Evolutionary conservation across 2,113 vertebrate genomes (phyloP), one percentile per base, ranked within the genome.

Genomic region (Zosterops japonicus): DNA sequence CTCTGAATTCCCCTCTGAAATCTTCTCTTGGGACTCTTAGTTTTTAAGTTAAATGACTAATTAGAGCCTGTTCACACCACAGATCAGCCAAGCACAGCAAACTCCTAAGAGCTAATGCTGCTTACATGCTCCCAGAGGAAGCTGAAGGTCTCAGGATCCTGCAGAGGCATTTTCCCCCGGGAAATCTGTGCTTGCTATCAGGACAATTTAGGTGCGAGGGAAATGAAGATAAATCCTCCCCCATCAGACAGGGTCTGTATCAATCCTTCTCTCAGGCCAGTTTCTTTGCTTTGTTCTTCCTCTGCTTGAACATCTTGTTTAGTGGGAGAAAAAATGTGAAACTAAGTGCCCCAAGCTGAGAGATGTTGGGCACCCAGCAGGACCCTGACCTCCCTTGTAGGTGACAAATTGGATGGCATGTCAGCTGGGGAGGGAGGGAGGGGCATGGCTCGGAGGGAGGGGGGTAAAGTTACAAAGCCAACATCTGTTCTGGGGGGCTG

Each of bases 381-480:
- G 97, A 96, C 81, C 88, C 97, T 98, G 98, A 98, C 98, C 98
- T 97, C 93, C 93, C 95, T 68, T 79, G 96, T 91, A 97, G 97
- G 97, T 97, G 97, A 97, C 97, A 98, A 98, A 98, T 98, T 97
- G 97, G 97, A 97, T 93, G 97, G 93, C 93, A 76, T 94, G 97
- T 93, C 96, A 93, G 90, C 86, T 84, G 72, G 56, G 65, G 60
- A 86, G 57, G 46, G 41, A 75, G 71, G 86, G 88, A 78, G 94
- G 20, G 71, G 63, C 41, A 72, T 83, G 22, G 16, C 41, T 81
- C 57, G 55, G 84, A 0, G 39, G 39, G 4, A 56, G 2, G 87
- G 95, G 97, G 97, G 96, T 98, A 97, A 97, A 98, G 98, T 99
- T 99, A 98, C 98, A 98, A 97, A 97, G 97, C 97, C 98, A 98